Conservation (phyloP, 2,888 invertebrate genomes). For the Volucella inanis region DNA sequence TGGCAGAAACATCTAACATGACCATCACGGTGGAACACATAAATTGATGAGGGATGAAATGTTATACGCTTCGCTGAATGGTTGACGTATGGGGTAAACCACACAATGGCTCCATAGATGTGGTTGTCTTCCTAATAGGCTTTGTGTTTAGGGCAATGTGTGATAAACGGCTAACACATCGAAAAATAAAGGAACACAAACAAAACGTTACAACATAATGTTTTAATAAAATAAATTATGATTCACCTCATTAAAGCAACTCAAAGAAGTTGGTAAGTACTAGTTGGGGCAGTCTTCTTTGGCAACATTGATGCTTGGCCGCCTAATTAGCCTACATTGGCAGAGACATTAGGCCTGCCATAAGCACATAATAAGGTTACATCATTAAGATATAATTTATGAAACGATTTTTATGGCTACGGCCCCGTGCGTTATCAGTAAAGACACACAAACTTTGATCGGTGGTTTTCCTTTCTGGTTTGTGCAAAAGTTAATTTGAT, state of each 20-base stretch:
- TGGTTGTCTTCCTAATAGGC: constrained; percentile 63
- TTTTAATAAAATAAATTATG: constrained; percentile 45
- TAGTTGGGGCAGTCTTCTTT: constrained; percentile 5
- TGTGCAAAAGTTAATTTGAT: background rate
- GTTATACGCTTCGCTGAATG: constrained; percentile 56
- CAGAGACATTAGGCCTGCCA: background rate
- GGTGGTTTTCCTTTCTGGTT: too few relatives aligned
- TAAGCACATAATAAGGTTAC: constrained; percentile 18
- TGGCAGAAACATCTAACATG: constrained; percentile 11
- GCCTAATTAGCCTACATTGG: constrained; percentile 31
- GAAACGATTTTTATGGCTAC: background rate
- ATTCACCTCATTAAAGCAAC: constrained; percentile 21
- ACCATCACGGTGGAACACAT: constrained; percentile 46
- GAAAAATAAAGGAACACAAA: background rate
- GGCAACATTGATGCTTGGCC: constrained; percentile 14
- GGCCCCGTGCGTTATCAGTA: background rate
- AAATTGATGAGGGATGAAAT: constrained; percentile 52
- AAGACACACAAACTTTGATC: background rate
- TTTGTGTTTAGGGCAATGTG: constrained; percentile 52
- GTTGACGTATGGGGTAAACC: constrained; percentile 61
- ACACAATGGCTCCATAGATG: constrained; percentile 17
- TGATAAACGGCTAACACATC: constrained; percentile 58
- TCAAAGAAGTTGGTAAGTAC: background rate
- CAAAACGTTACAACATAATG: constrained; percentile 36
- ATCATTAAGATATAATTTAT: constrained; percentile 39